These are phyloP conservation scores for Mylabris phalerata DNA, from an alignment of 1,140 invertebrate species.

Conservation along the genomic window DNA sequence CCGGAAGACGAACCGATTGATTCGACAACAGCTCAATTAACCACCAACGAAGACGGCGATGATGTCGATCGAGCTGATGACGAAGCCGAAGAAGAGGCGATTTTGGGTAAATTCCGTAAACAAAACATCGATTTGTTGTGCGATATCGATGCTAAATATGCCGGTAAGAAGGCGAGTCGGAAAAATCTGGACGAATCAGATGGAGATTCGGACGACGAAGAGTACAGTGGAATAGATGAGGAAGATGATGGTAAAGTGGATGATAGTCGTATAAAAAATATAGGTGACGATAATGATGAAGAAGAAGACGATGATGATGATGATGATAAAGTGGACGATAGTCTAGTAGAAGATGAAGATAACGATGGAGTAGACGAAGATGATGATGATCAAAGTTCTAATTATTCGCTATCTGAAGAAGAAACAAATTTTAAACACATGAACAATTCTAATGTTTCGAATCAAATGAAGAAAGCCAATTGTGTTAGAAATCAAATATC, in stretches of 20 bases:
- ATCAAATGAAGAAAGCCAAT: conserved; percentile 68
- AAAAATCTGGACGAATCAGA: conserved; percentile 41
- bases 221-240: conserved; percentile 11
- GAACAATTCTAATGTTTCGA: conserved; percentile 48
- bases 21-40: too few relatives aligned
- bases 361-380: conserved; percentile 18
- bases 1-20: conserved; percentile 22
- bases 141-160: conserved; percentile 64
- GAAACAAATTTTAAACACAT: conserved; percentile 50
- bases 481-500: conserved; percentile 68
- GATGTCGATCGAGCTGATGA: conserved; percentile 43
- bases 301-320: background rate
- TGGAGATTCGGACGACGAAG: conserved; percentile 20
- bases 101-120: conserved; percentile 54
- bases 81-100: conserved; percentile 46
- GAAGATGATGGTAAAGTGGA: conserved; percentile 15
- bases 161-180: conserved; percentile 58
- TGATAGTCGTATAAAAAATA: conserved; percentile 2
- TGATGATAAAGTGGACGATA: conserved; percentile 31
- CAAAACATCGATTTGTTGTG: conserved; percentile 58
- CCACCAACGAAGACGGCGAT: conserved; percentile 44
- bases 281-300: conserved; percentile 14
- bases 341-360: background rate
- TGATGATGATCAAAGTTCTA: conserved; percentile 31
- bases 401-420: conserved; percentile 21